A percentile compares a stretch with the other conserved stretches of the same genome.
Evolutionary conservation across 2,797 vertebrate species (phyloP).

Genomic region (Poecilia velifera): DNA sequence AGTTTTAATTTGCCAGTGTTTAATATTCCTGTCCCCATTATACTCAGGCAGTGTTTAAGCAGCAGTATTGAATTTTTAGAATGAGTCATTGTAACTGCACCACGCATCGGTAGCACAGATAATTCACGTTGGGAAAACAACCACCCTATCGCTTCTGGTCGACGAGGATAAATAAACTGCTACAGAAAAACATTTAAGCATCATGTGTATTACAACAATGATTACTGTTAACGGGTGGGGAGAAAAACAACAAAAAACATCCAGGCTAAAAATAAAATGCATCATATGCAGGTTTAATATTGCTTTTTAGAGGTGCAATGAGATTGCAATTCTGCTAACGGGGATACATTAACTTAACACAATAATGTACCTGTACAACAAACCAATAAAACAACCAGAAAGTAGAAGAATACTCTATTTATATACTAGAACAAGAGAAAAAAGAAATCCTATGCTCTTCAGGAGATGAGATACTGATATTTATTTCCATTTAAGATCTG

Average conservation of each 20-base stretch:
- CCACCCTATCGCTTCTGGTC: constrained; percentile 12
- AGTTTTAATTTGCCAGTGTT: constrained; percentile 77
- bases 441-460: not conserved
- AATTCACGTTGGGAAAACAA: constrained; percentile 74
- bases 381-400: not conserved
- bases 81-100: constrained; percentile 65
- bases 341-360: constrained; percentile 19
- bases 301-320: constrained; percentile 3
- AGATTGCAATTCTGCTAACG: constrained; percentile 17
- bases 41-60: constrained; percentile 74
- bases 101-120: constrained; percentile 64
- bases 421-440: not conserved
- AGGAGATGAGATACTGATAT: not conserved
- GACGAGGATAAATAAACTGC: constrained; percentile 56
- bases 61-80: constrained; percentile 74
- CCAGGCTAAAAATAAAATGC: constrained; percentile 2
- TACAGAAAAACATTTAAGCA: constrained; percentile 42
- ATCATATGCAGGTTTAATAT: constrained; percentile 13
- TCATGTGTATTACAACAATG: constrained; percentile 31
- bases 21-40: constrained; percentile 76
- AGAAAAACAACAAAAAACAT: constrained; percentile 19
- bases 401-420: not conserved
- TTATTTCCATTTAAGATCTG: not conserved
- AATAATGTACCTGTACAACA: constrained; percentile 4
- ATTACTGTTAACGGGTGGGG: constrained; percentile 35